These are phyloP conservation scores for Ecdyonurus torrentis DNA, from an alignment of 2,888 invertebrate species.

Conservation along the genomic window DNA sequence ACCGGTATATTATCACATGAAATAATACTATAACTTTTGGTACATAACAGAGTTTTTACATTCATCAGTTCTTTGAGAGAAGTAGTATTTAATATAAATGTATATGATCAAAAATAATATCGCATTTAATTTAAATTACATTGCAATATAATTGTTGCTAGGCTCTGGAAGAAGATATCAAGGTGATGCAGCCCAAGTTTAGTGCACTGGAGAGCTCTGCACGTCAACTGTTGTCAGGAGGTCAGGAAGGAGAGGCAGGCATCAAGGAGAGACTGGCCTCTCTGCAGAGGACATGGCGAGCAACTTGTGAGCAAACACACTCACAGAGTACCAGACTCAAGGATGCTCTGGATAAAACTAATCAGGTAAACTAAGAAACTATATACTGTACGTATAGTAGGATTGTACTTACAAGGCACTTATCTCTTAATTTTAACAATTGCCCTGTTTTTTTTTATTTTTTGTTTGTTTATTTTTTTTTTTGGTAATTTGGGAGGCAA, in stretches of 20 bases:
- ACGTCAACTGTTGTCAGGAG: not conserved
- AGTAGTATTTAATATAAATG: too few relatives aligned
- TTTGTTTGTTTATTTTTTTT: too few relatives aligned
- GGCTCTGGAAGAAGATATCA: not conserved
- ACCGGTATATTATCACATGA: too few relatives aligned
- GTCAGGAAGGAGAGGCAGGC: not conserved
- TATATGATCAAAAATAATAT: not conserved
- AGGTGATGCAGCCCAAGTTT: not conserved
- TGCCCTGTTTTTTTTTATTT: too few relatives aligned
- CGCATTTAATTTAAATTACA: not conserved
- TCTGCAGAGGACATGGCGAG: not conserved
- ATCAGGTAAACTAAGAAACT: too few relatives aligned
- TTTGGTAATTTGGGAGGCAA: too few relatives aligned
- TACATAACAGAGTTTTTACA: too few relatives aligned
- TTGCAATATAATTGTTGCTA: not conserved
- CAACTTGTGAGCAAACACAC: not conserved
- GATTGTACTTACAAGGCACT: too few relatives aligned
- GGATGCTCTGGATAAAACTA: conserved; percentile 10
- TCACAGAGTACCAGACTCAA: not conserved
- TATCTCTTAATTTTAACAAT: too few relatives aligned
- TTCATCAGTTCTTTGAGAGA: too few relatives aligned
- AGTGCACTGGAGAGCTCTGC: not conserved
- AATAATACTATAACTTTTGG: too few relatives aligned
- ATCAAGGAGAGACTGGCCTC: not conserved
- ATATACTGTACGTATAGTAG: too few relatives aligned